Conservation (phyloP, 2,888 invertebrate genomes). For the Stenurella melanura region DNA sequence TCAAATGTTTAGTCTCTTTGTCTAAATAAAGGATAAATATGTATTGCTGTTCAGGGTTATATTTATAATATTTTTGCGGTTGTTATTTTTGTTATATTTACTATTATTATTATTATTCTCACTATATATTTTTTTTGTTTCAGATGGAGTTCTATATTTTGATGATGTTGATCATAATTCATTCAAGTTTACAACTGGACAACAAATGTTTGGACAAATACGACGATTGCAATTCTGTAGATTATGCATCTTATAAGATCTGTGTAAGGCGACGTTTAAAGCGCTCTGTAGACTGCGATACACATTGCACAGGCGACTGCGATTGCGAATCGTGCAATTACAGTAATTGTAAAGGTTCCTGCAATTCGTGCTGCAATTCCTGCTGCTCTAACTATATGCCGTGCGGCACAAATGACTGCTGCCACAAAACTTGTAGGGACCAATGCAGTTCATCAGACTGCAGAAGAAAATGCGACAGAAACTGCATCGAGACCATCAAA, state of each 20-base stretch:
- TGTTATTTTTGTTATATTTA: too few species aligned
- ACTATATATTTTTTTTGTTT: too few species aligned
- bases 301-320: constrained; percentile 57
- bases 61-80: too few species aligned
- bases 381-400: constrained; percentile 60
- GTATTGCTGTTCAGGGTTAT: too few species aligned
- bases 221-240: not conserved
- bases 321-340: constrained; percentile 61
- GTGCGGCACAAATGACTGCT: constrained; percentile 67
- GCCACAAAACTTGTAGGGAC: constrained; percentile 69
- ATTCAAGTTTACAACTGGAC: too few species aligned
- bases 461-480: constrained; percentile 65
- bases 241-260: not conserved
- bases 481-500: constrained; percentile 59
- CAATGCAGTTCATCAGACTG: constrained; percentile 67
- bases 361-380: constrained; percentile 61
- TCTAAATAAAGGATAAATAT: too few species aligned
- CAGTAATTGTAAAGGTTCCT: constrained; percentile 52
- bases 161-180: too few species aligned
- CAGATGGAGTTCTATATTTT: too few species aligned
- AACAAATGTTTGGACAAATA: not conserved
- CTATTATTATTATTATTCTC: too few species aligned
- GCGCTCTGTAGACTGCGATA: constrained; percentile 54
- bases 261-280: not conserved
- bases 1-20: too few species aligned